Conservation (phyloP, 2,113 vertebrate genomes). For the Pithys albifrons region DNA sequence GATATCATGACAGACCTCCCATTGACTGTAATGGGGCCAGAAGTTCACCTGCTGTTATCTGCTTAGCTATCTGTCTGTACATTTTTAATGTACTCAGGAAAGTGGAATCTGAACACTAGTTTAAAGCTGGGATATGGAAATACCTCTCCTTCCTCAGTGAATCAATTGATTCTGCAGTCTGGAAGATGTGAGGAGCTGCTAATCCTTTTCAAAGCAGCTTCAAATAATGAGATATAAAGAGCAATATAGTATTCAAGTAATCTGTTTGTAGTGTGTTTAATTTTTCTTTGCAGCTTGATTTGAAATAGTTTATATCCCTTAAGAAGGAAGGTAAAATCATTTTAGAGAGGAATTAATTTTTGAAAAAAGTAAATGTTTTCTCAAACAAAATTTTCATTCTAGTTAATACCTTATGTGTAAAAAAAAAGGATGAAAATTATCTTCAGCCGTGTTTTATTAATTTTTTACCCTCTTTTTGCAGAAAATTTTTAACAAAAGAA, state of each 20-base stretch:
- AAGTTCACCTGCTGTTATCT: constrained; percentile 64
- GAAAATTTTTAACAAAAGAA: neutral
- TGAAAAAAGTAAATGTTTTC: neutral
- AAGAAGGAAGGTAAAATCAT: neutral
- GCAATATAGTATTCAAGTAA: neutral
- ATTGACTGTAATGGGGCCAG: constrained; percentile 53
- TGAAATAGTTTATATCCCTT: neutral
- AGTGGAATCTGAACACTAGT: constrained; percentile 28
- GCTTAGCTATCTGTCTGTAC: constrained; percentile 56
- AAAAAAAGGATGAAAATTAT: neutral
- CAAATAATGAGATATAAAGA: neutral
- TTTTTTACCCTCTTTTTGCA: neutral
- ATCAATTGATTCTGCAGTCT: constrained; percentile 31
- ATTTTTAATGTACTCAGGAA: constrained; percentile 59
- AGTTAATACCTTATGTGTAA: neutral
- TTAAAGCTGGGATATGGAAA: constrained; percentile 51
- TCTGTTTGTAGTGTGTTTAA: neutral
- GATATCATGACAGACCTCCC: constrained; percentile 55
- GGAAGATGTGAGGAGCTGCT: constrained; percentile 9
- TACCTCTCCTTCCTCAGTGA: constrained; percentile 30
- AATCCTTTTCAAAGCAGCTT: constrained; percentile 26
- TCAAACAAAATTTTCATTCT: neutral
- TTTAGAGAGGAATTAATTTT: neutral
- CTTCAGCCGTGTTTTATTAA: neutral
- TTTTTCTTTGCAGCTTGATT: neutral